Base-by-base conservation (phyloP, 2,888 invertebrate genomes). In the Plebejus argus region DNA sequence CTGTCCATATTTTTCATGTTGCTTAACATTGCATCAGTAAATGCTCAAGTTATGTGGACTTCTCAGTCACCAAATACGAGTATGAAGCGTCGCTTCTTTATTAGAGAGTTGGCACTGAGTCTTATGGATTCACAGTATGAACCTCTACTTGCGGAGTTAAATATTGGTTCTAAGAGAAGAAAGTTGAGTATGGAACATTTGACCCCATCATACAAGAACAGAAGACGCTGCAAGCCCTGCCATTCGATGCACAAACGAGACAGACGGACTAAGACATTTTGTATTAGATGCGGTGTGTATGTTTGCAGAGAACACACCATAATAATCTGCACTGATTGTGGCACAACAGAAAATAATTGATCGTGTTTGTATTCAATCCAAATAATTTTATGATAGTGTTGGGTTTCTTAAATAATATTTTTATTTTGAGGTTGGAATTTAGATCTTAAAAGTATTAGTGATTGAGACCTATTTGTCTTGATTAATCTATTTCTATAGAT, bases 31-130 rank as follows among this genome's bases (percentile, higher is more conserved):
- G 92, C 93, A 1, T 86, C 91, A 0, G 84, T 94, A 0, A 94
- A 93, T 82, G 88, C 94, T 71, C 94, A 94, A 84, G 91, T 93
- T 1, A 81, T 93, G 78, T 94, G 92, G 92, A 86, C 86, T 80
- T 85, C 89, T 0, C 84, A 87, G 23, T 88, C 87, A 77, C 78
- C 83, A 0, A 81, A 81, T 3, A 82, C 83, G 78, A 76, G 82
- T 18, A 79, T 88, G 7, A 88, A 90, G 71, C 87, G 94, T 12
- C 87, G 92, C 15, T 77, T 83, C 33, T 94, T 93, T 78, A 89
- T 94, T 23, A 88, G 86, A 81, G 87, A 91, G 58, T 84, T 93
- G 78, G 92, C 90, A 18, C 72, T 89, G 10, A 88, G 88, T 79
- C 84, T 94, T 72, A 79, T 93, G 78, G 85, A 87, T 58, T 81